Evolutionary conservation across 2,888 invertebrate genomes (phyloP).

Genomic region (Malacosoma neustria): DNA sequence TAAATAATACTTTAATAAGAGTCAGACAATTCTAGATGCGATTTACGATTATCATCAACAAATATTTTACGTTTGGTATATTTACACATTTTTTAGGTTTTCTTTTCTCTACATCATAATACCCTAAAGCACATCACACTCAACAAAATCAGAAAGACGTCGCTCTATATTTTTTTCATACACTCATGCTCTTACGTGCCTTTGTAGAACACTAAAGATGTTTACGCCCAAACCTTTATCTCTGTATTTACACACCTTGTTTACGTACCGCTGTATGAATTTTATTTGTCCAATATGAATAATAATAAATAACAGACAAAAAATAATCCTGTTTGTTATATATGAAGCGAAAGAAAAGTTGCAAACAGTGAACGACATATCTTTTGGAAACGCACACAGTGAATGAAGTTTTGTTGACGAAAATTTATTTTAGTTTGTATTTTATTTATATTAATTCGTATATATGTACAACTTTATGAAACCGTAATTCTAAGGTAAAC

Average conservation of each 20-base stretch:
- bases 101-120: too few species aligned
- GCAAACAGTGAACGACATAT: background rate
- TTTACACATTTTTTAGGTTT: too few species aligned
- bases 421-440: too few species aligned
- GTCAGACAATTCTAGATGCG: too few species aligned
- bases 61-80: too few species aligned
- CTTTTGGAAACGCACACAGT: too few species aligned
- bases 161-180: background rate
- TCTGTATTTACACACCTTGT: slow-evolving; percentile 10
- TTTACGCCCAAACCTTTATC: slow-evolving; percentile 12
- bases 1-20: too few species aligned
- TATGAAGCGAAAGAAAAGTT: background rate
- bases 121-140: background rate
- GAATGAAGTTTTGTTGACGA: too few species aligned
- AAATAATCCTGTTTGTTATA: background rate
- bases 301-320: background rate
- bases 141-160: background rate
- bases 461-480: too few species aligned
- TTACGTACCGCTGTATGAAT: slow-evolving; percentile 3
- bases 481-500: too few species aligned
- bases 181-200: slow-evolving; percentile 7
- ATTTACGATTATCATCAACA: too few species aligned
- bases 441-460: too few species aligned
- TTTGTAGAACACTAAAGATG: slow-evolving; percentile 11
- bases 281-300: background rate